These are phyloP conservation scores for Pocillopora damicornis DNA, from an alignment of 64 coral and sea anemone genomes.

Conservation along the genomic window DNA sequence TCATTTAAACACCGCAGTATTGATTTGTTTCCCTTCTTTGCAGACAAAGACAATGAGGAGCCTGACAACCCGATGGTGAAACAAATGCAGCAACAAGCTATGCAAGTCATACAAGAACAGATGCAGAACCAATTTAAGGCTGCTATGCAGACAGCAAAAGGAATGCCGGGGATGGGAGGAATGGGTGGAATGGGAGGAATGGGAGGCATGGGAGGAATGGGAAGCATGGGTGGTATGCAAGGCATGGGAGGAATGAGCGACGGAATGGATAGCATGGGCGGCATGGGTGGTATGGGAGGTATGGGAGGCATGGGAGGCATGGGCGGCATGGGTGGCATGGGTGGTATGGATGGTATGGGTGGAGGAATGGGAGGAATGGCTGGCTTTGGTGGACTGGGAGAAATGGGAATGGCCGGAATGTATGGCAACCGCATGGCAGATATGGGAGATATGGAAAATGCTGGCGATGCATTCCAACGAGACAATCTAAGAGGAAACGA, in stretches of 20 bases:
- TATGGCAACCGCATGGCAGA: slow-evolving; percentile 16
- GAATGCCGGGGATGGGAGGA: slow-evolving; percentile 65
- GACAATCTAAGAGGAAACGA: neutral
- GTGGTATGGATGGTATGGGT: slow-evolving; percentile 33
- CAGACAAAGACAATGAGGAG: slow-evolving; percentile 33
- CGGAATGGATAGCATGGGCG: slow-evolving; percentile 34
- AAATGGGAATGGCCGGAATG: slow-evolving; percentile 38
- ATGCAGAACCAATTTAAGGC: slow-evolving; percentile 46
- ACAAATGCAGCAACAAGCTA: slow-evolving; percentile 68
- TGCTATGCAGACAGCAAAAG: slow-evolving; percentile 25
- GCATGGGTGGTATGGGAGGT: slow-evolving; percentile 9
- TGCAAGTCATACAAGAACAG: slow-evolving; percentile 54
- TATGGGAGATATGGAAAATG: slow-evolving; percentile 20
- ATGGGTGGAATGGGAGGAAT: slow-evolving; percentile 44
- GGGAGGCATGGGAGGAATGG: slow-evolving; percentile 36
- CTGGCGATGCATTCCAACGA: slow-evolving; percentile 10
- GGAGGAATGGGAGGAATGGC: slow-evolving; percentile 34
- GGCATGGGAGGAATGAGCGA: slow-evolving; percentile 35
- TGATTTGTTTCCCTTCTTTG: neutral
- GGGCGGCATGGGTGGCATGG: slow-evolving; percentile 31
- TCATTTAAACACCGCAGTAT: neutral
- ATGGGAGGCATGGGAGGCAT: slow-evolving; percentile 44
- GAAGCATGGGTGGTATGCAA: slow-evolving; percentile 7
- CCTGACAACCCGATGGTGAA: slow-evolving; percentile 47
- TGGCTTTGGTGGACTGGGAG: slow-evolving; percentile 38